phyloP scores from a whole-genome alignment of 2,888 invertebrate genomes.

The Schizotus pectinicornis region DNA sequence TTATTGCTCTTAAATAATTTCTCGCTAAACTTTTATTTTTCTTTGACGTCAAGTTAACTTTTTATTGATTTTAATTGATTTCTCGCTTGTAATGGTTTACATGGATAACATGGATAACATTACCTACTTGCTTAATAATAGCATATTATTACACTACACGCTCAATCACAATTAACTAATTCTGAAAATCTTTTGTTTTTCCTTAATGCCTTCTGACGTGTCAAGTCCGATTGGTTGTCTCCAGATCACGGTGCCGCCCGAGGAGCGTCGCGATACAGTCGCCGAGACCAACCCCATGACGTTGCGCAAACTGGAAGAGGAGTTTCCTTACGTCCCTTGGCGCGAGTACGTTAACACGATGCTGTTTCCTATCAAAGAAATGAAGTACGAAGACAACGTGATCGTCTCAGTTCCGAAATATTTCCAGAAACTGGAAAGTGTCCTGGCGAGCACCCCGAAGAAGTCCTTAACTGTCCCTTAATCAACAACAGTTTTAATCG shows the following conservation, averaged over 20 bases:
- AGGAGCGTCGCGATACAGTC: constrained; percentile 33
- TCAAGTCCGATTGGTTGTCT: constrained; percentile 3
- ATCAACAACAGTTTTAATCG: neutral
- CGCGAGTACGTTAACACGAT: constrained; percentile 56
- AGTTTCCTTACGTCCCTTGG: constrained; percentile 43
- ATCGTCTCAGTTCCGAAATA: constrained; percentile 60
- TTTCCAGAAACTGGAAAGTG: constrained; percentile 48
- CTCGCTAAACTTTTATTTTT: too few relatives aligned
- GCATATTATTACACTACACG: too few relatives aligned
- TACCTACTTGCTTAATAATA: too few relatives aligned
- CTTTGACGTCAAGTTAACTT: too few relatives aligned
- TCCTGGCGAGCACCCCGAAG: constrained; percentile 60
- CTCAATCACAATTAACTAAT: too few relatives aligned
- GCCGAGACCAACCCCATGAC: constrained; percentile 45
- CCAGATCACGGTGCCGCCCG: constrained; percentile 45
- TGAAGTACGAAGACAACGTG: constrained; percentile 55
- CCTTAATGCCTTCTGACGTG: too few relatives aligned
- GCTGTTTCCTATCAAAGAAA: constrained; percentile 46
- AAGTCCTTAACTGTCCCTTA: constrained; percentile 42
- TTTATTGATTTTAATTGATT: too few relatives aligned
- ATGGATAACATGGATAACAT: too few relatives aligned
- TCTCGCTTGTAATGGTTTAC: too few relatives aligned
- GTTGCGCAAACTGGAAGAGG: constrained; percentile 56
- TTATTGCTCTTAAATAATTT: too few relatives aligned
- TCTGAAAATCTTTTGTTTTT: too few relatives aligned